These are phyloP conservation scores for Parapristionchus giblindavisi DNA, from an alignment of 2,888 invertebrate species.

Conservation along the genomic window DNA sequence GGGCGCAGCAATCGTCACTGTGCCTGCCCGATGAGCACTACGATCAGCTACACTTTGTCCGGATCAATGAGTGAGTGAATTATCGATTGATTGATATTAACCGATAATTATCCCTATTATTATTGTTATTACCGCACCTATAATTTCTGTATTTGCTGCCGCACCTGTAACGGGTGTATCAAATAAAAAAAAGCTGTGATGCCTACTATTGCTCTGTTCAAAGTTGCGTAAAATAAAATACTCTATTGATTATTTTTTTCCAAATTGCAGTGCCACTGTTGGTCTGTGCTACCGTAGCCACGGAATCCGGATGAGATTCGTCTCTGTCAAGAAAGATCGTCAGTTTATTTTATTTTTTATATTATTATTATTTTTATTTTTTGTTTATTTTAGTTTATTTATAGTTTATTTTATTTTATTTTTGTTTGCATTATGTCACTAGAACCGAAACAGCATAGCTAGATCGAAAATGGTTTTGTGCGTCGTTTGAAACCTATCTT, in stretches of 20 bases:
- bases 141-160: no score
- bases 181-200: no score
- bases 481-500: no score
- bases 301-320: slow-evolving; percentile 6
- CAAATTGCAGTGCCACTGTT: not conserved
- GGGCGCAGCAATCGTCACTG: not conserved
- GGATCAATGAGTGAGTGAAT: not conserved
- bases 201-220: no score
- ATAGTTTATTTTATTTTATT: not conserved
- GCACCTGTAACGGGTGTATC: no score
- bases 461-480: no score
- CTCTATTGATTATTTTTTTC: not conserved
- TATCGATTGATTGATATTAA: not conserved
- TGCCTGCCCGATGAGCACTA: slow-evolving; percentile 19
- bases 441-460: no score
- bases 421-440: not conserved
- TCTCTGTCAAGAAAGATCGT: slow-evolving; percentile 9
- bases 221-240: no score
- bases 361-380: not conserved
- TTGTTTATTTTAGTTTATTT: not conserved
- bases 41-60: slow-evolving; percentile 27
- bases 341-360: not conserved
- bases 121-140: not conserved
- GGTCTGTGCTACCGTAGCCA: slow-evolving; percentile 12
- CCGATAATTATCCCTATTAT: no score